Evolutionary conservation across 2,113 vertebrate species (phyloP), one percentile per base, ranked within the genome.

Genomic region (Neolamprologus hecqui): DNA sequence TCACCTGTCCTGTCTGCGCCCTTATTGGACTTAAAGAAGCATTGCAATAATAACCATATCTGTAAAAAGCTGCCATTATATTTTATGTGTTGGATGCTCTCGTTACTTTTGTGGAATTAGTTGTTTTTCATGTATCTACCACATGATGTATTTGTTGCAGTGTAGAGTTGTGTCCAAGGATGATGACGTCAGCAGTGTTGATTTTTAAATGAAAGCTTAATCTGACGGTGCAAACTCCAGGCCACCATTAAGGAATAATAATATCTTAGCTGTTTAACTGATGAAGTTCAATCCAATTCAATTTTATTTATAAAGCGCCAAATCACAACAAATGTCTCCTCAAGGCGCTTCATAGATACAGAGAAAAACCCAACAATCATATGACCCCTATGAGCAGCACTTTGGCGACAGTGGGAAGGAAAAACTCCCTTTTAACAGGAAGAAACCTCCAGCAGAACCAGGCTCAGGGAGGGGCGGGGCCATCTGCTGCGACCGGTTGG

Each of bases 31-130:
- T n/a, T n/a, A 35, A 65, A n/a, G 31, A 37, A 19, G 9, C 33
- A 21, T 7, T 21, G 33, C 31, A 40, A 40, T 40, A 40, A 68
- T 68, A 37, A 65, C 3, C 12, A 4, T 0, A 6, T 70, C n/a
- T 23, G 0, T 73, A 1, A 45, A 26, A 9, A 70, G 13, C 13
- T 42, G 65, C 35, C 3, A 5, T n/a, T 8, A 21, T 68, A 58
- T 58, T 28, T 2, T 58, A 68, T 9, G 33, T 68, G 63, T 21
- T 21, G 19, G 35, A 68, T 40, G 19, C 63, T 40, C 2, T 23
- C 10, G 1, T 42, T 2, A 58, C 55, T 8, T 9, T 4, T 1
- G n/a, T 21, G 19, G 4, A 13, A 17, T 17, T 26, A 0, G 13
- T 45, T 26, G 23, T 45, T 73, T 47, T 73, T 73, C n/a, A 23